phyloP scores from a whole-genome alignment of 1,140 invertebrate species.

The Plutomurus gul region DNA sequence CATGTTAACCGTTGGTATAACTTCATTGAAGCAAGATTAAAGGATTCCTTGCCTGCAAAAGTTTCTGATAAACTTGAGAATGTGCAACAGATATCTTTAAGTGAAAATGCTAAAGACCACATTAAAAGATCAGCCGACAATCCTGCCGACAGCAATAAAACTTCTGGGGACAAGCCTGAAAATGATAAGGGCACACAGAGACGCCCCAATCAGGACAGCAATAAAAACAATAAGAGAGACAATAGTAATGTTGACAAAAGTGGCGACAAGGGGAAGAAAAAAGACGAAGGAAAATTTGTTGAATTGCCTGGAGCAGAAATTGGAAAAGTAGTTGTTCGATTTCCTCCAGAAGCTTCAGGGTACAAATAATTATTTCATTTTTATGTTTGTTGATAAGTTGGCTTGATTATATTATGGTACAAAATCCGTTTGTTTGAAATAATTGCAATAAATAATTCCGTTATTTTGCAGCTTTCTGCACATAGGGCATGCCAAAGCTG shows the following conservation, averaged over 20 bases:
- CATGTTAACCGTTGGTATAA: slow-evolving; percentile 56
- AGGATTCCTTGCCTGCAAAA: not conserved
- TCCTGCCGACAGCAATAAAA: not conserved
- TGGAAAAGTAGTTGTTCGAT: slow-evolving; percentile 81
- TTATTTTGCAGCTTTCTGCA: slow-evolving; percentile 78
- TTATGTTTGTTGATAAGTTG: not conserved
- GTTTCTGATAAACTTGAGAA: not conserved
- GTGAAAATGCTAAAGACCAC: not conserved
- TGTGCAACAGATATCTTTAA: not conserved
- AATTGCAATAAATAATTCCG: not conserved
- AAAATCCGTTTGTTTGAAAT: not conserved
- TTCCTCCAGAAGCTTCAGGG: slow-evolving; percentile 98
- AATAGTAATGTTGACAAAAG: not conserved
- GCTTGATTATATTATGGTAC: not conserved
- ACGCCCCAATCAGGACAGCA: not conserved
- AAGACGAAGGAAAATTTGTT: slow-evolving; percentile 91
- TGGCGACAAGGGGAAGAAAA: slow-evolving; percentile 52
- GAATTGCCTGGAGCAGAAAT: slow-evolving; percentile 80
- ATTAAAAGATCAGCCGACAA: not conserved
- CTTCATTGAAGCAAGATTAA: slow-evolving; percentile 47
- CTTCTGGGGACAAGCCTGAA: not conserved
- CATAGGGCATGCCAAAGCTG: slow-evolving; percentile 99
- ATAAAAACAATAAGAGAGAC: not conserved
- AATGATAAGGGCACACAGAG: not conserved
- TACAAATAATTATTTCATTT: slow-evolving; percentile 58